Conservation (phyloP, 2,888 invertebrate species). For the Ceramica pisi region DNA sequence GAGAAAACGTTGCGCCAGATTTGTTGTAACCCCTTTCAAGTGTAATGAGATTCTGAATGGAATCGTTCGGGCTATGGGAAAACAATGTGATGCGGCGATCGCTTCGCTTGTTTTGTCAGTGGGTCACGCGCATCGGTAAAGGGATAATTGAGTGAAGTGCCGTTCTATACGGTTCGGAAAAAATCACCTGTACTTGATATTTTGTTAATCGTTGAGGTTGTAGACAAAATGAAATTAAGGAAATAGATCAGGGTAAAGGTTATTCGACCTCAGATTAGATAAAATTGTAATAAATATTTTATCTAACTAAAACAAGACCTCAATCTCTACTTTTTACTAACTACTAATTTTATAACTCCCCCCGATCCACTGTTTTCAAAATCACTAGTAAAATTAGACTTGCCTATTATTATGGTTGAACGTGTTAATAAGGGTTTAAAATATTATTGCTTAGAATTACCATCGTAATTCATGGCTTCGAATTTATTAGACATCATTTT, state of each 20-base stretch:
- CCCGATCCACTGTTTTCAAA: not conserved
- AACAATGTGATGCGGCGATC: conserved; percentile 83
- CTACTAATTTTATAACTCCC: not conserved
- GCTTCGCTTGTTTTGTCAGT: conserved; percentile 84
- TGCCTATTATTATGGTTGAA: conserved; percentile 32
- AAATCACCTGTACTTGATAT: conserved; percentile 40
- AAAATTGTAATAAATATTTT: not conserved
- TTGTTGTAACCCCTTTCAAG: conserved; percentile 88
- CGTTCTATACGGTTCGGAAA: conserved; percentile 60
- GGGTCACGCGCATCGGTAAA: conserved; percentile 81
- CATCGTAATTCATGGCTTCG: conserved; percentile 50
- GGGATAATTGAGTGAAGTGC: conserved; percentile 69
- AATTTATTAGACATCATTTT: conserved; percentile 56
- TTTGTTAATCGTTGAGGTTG: conserved; percentile 16
- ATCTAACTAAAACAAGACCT: not conserved
- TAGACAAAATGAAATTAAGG: conserved; percentile 21
- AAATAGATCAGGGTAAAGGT: conserved; percentile 6
- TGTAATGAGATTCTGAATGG: conserved; percentile 91
- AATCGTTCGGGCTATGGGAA: conserved; percentile 86
- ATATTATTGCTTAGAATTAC: conserved; percentile 49
- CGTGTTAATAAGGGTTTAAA: conserved; percentile 48
- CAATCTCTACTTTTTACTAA: not conserved
- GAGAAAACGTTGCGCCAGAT: conserved; percentile 89
- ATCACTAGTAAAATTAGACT: not conserved
- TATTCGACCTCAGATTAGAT: not conserved